Evolutionary conservation across 1,140 invertebrate genomes (phyloP), one percentile per base, ranked within the genome.

Genomic region (Portunus trituberculatus): DNA sequence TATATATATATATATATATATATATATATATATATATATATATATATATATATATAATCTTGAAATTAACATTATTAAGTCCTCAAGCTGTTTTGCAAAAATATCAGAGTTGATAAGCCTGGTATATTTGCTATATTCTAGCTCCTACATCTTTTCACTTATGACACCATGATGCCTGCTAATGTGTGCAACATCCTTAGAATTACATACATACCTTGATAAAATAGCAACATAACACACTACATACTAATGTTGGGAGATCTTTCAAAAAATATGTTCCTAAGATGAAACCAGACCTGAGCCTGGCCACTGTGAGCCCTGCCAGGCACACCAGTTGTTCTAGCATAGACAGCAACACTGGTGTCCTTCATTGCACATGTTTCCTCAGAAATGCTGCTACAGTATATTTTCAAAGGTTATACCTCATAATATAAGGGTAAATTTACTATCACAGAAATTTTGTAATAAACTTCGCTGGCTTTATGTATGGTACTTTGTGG

Each of bases 1-100:
- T 45, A 88, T 45, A 88, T 45, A 46, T 32, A 88, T 46, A 32
- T 88, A 46, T 88, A 45, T 88, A 88, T 46, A 88, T 88, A 45
- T 88, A 45, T 88, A 88, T 46, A 88, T 88, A 45, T 46, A 88
- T 88, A 45, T 46, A 39, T 88, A 46, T 88, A 88, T 45, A 32
- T 45, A 88, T 59, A 59, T 59, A 59, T 59, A 59, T 59, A 76
- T 76, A 76, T 76, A 52, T 25, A 76, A 20, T 12, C 6, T 4
- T 14, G 59, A 76, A n/a, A 76, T 76, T n/a, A 20, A 20, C 67
- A 76, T 52, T 90, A 48, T 46, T 45, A 28, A 52, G 39, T 90
- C n/a, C 25, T 10, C 32, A 90, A 88, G 48, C 32, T 90, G 88
- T 90, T 25, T 76, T 25, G n/a, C 25, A 76, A 76, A 76, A 76